phyloP scores from a whole-genome alignment of 2,113 vertebrate genomes.

The Enhydra lutris region DNA sequence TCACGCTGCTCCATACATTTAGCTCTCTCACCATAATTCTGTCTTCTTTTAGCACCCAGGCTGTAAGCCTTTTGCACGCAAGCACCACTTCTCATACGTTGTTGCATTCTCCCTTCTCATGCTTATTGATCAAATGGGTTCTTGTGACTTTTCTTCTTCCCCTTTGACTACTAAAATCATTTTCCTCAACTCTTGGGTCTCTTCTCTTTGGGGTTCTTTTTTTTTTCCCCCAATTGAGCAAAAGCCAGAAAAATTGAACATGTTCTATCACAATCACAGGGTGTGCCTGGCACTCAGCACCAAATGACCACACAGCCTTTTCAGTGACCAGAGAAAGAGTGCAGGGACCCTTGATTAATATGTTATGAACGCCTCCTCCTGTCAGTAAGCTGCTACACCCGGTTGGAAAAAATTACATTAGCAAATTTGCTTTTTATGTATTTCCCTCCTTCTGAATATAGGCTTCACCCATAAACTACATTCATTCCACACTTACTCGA shows the following conservation, averaged over 20 bases:
- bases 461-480: background rate
- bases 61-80: background rate
- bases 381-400: background rate
- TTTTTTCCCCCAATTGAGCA: background rate
- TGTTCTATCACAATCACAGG: background rate
- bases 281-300: background rate
- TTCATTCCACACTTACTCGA: background rate
- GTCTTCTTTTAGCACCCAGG: background rate
- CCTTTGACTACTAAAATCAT: background rate
- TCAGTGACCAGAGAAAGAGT: background rate
- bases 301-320: background rate
- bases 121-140: background rate
- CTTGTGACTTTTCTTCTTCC: background rate
- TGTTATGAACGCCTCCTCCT: background rate
- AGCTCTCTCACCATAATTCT: background rate
- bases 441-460: background rate
- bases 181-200: background rate
- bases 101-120: background rate
- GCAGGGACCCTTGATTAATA: background rate
- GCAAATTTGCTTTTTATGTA: background rate
- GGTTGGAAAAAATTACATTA: slow-evolving; percentile 2
- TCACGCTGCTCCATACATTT: background rate
- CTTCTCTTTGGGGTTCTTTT: background rate
- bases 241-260: background rate
- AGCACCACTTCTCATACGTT: background rate